phyloP scores from a whole-genome alignment of 2,113 vertebrate genomes.

The Steatornis caripensis region DNA sequence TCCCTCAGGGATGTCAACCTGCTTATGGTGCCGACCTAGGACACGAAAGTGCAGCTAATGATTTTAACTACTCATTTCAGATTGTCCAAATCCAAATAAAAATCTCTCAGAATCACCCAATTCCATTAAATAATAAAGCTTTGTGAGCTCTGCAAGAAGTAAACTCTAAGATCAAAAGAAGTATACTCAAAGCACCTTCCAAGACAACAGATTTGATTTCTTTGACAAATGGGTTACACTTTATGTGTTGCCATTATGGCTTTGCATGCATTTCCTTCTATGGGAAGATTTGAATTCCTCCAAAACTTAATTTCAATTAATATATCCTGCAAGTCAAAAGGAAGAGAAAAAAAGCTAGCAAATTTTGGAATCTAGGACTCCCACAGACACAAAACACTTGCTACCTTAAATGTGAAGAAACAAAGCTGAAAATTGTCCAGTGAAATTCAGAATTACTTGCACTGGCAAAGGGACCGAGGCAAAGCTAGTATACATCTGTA shows the following conservation, averaged over 20 bases:
- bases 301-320: neutral
- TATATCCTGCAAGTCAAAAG: neutral
- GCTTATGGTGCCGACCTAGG: neutral
- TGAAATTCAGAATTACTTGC: slow-evolving; percentile 21
- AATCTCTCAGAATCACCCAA: neutral
- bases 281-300: neutral
- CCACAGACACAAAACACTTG: neutral
- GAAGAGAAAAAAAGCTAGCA: neutral
- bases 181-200: neutral
- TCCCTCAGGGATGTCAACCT: neutral
- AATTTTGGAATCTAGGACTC: neutral
- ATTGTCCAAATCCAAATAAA: neutral
- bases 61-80: neutral
- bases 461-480: neutral
- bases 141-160: neutral
- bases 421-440: neutral
- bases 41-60: neutral
- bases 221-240: neutral
- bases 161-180: neutral
- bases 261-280: neutral
- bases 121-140: neutral
- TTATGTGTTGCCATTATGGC: neutral
- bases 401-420: slow-evolving; percentile 6
- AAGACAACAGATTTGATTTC: neutral
- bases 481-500: neutral